Percentiles rank a stretch among this genome's conserved stretches.
phyloP scores from a whole-genome alignment of 2,113 vertebrate species.

The Saguinus imperator region DNA sequence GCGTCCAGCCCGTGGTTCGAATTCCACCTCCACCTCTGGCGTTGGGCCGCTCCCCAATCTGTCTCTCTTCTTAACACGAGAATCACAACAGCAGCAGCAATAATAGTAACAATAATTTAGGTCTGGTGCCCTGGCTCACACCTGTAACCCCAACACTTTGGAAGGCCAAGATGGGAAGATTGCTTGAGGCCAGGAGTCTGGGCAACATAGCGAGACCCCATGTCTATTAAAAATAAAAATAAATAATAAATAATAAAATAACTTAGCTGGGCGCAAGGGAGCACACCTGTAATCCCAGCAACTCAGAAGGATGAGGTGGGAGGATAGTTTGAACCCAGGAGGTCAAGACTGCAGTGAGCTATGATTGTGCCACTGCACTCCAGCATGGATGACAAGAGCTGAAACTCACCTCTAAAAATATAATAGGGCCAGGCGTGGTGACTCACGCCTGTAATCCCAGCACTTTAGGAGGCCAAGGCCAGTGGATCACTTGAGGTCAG shows the following conservation, averaged over 20 bases:
- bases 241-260: background rate
- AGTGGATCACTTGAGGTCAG: too few species aligned
- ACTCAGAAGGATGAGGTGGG: background rate
- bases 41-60: background rate
- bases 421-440: background rate
- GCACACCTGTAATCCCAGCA: background rate
- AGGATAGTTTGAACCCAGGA: background rate
- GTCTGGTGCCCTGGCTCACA: background rate
- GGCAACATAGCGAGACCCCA: background rate
- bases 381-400: background rate
- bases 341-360: background rate
- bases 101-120: too few species aligned
- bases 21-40: background rate
- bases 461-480: background rate
- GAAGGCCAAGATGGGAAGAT: background rate
- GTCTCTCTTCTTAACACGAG: background rate
- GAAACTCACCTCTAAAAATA: background rate
- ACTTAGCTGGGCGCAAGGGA: background rate
- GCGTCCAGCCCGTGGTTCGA: background rate
- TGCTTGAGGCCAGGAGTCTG: background rate
- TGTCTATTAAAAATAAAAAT: background rate
- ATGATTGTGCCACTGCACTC: background rate
- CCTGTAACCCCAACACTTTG: background rate
- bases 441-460: background rate
- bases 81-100: too few species aligned